Evolutionary conservation across 2,888 invertebrate species (phyloP).

Genomic region (Sabatieria punctata): DNA sequence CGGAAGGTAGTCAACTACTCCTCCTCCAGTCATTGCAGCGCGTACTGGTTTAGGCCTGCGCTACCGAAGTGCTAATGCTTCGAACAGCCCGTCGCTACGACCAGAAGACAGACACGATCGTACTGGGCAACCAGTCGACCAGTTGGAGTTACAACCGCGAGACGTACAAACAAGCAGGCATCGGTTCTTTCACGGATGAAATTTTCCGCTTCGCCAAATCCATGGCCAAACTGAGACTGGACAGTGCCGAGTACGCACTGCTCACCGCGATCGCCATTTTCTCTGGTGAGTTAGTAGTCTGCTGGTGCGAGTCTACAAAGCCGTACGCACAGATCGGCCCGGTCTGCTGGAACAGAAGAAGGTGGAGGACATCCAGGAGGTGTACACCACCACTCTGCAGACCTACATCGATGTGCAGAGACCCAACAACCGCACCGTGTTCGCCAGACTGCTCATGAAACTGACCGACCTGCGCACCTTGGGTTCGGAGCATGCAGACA

Average conservation of each 20-base stretch:
- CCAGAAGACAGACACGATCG: slow-evolving; percentile 70
- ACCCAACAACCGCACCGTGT: slow-evolving; percentile 38
- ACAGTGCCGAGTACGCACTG: slow-evolving; percentile 89
- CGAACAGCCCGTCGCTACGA: slow-evolving; percentile 88
- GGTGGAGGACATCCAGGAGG: slow-evolving; percentile 88
- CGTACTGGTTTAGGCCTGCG: slow-evolving; percentile 54
- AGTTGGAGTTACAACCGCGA: slow-evolving; percentile 65
- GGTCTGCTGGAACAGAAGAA: slow-evolving; percentile 70
- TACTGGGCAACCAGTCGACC: slow-evolving; percentile 78
- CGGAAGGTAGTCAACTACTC: slow-evolving; percentile 53
- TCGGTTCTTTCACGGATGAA: slow-evolving; percentile 83
- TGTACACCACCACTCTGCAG: slow-evolving; percentile 77
- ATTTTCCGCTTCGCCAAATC: slow-evolving; percentile 83
- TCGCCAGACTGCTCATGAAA: slow-evolving; percentile 75
- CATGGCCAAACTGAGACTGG: slow-evolving; percentile 84
- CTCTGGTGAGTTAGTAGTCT: slow-evolving; percentile 51
- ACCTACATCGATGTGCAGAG: slow-evolving; percentile 75
- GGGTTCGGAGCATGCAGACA: slow-evolving; percentile 89
- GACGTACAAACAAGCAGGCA: slow-evolving; percentile 79
- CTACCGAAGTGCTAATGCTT: slow-evolving; percentile 95
- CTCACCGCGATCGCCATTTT: slow-evolving; percentile 93
- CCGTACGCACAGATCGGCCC: slow-evolving; percentile 88
- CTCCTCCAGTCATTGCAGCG: background rate
- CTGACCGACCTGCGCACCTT: slow-evolving; percentile 82
- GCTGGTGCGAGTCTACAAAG: background rate